Conservation (phyloP, 2,888 invertebrate genomes). For the Pammene aurita region DNA sequence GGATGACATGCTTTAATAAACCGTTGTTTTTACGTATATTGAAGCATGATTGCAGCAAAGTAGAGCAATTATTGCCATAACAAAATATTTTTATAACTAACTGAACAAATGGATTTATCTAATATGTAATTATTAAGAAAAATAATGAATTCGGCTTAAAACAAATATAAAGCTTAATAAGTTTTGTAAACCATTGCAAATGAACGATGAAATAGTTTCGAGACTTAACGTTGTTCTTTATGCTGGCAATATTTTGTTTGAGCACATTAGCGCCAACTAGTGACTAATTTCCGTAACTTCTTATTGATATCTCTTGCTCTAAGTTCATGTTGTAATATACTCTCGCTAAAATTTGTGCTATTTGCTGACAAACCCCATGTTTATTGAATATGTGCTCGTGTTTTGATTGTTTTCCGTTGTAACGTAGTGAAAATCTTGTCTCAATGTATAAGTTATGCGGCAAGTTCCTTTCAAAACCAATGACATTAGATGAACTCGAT, state of each 20-base stretch:
- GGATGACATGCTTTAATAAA: slow-evolving; percentile 23
- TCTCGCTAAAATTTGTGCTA: slow-evolving; percentile 72
- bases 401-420: slow-evolving; percentile 59
- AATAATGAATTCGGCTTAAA: not conserved
- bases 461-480: slow-evolving; percentile 77
- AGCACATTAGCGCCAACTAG: slow-evolving; percentile 68
- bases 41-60: slow-evolving; percentile 13
- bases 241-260: slow-evolving; percentile 48
- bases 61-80: slow-evolving; percentile 23
- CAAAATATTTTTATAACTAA: slow-evolving; percentile 3
- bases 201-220: not conserved
- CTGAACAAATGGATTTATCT: not conserved
- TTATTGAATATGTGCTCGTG: slow-evolving; percentile 73
- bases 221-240: slow-evolving; percentile 36
- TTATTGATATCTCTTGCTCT: slow-evolving; percentile 80
- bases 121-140: not conserved
- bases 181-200: not conserved
- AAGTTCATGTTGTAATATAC: slow-evolving; percentile 75
- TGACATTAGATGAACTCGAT: slow-evolving; percentile 81
- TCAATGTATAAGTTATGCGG: slow-evolving; percentile 75
- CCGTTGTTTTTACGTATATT: slow-evolving; percentile 27
- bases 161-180: not conserved
- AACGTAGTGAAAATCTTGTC: slow-evolving; percentile 63
- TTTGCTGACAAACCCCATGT: slow-evolving; percentile 67
- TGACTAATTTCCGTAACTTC: slow-evolving; percentile 68